phyloP scores from a whole-genome alignment of 2,888 invertebrate genomes.

The Thymelicus sylvestris region DNA sequence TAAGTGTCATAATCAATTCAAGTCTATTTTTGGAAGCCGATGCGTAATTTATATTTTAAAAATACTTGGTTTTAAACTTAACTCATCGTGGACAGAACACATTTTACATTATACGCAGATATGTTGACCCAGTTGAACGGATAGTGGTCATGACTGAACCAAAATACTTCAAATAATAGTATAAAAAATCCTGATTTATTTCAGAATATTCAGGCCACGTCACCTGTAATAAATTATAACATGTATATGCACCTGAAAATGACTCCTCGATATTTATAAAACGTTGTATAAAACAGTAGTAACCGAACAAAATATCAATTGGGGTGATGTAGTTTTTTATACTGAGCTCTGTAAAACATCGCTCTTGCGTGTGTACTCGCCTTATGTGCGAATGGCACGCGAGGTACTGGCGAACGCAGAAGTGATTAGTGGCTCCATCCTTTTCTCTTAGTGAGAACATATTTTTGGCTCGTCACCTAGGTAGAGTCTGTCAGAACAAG shows the following conservation, averaged over 20 bases:
- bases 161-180: too few relatives aligned
- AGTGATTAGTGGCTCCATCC: slow-evolving; percentile 58
- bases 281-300: slow-evolving; percentile 68
- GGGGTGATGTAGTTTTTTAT: slow-evolving; percentile 76
- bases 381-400: slow-evolving; percentile 75
- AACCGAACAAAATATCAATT: slow-evolving; percentile 79
- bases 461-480: slow-evolving; percentile 21
- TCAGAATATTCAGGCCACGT: too few relatives aligned
- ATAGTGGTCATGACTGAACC: too few relatives aligned
- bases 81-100: too few relatives aligned
- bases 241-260: neutral
- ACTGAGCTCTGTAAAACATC: slow-evolving; percentile 75
- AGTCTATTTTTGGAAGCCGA: too few relatives aligned
- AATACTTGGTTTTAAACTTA: too few relatives aligned
- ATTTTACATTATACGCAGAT: too few relatives aligned
- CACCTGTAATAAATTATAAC: neutral
- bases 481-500: too few relatives aligned
- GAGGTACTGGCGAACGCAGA: slow-evolving; percentile 63
- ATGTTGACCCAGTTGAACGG: too few relatives aligned
- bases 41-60: too few relatives aligned
- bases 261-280: slow-evolving; percentile 27
- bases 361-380: slow-evolving; percentile 70
- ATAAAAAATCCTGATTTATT: too few relatives aligned
- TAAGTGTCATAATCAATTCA: too few relatives aligned
- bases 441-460: slow-evolving; percentile 48